These are phyloP conservation scores for Halictus rubicundus DNA, from an alignment of 1,140 invertebrate genomes.

Conservation along the genomic window DNA sequence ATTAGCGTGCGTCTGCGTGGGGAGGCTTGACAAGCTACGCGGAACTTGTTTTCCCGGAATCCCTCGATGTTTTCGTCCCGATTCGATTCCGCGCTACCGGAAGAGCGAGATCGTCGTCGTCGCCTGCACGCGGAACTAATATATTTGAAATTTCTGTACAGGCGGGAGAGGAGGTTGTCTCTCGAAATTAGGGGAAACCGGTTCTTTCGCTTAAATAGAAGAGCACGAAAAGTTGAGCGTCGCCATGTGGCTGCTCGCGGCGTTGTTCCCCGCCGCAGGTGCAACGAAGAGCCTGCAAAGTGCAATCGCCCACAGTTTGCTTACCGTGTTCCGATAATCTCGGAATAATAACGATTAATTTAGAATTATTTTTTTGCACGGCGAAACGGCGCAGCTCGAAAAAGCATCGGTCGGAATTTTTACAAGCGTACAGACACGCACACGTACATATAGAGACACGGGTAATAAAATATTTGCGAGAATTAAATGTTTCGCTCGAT, in stretches of 20 bases:
- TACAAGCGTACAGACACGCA: too few species aligned
- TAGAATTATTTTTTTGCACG: too few species aligned
- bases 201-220: neutral
- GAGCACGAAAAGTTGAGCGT: neutral
- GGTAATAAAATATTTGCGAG: neutral
- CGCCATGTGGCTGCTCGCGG: neutral
- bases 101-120: too few species aligned
- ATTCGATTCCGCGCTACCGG: neutral
- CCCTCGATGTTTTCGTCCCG: neutral
- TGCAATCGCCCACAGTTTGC: neutral
- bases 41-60: neutral
- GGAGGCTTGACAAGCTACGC: neutral
- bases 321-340: neutral
- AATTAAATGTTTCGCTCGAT: neutral
- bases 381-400: too few species aligned
- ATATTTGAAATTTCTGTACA: neutral
- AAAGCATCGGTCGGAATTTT: too few species aligned
- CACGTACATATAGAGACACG: too few species aligned
- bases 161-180: neutral
- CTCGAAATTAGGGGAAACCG: neutral
- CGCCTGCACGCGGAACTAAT: too few species aligned
- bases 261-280: neutral
- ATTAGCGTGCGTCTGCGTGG: conserved; percentile 18
- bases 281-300: neutral
- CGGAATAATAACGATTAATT: too few species aligned